Conservation (phyloP, 2,113 vertebrate species). For the Gasterosteus aculeatus region DNA sequence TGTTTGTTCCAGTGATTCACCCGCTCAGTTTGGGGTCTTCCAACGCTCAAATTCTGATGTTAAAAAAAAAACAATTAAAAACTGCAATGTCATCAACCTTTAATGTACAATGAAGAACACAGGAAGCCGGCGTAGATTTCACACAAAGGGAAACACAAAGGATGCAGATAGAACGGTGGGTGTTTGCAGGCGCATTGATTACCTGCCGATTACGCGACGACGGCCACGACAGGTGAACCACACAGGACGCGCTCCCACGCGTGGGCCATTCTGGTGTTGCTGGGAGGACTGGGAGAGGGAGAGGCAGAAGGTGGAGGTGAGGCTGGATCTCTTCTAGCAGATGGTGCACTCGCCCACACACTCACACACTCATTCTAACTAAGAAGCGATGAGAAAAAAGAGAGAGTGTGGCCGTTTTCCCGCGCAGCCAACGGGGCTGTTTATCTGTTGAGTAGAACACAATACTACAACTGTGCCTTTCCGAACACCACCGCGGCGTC, state of each 20-base stretch:
- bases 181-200: slow-evolving; percentile 31
- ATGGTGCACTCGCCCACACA: slow-evolving; percentile 11
- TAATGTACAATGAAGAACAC: background rate
- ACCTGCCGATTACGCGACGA: slow-evolving; percentile 6
- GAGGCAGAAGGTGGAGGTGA: background rate
- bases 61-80: background rate
- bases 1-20: background rate
- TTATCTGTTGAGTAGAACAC: background rate
- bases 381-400: background rate
- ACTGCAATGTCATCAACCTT: background rate
- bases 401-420: too few species aligned
- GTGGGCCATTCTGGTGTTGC: slow-evolving; percentile 9
- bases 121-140: background rate
- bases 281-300: background rate
- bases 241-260: slow-evolving; percentile 64
- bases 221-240: slow-evolving; percentile 59
- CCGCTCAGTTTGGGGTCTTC: too few species aligned
- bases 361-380: slow-evolving; percentile 2
- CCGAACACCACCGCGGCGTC: background rate
- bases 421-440: background rate
- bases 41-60: background rate
- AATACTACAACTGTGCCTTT: background rate
- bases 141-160: background rate
- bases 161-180: slow-evolving; percentile 7
- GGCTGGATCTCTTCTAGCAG: slow-evolving; percentile 40